phyloP scores from a whole-genome alignment of 2,113 vertebrate species.

The Heliornis fulica region DNA sequence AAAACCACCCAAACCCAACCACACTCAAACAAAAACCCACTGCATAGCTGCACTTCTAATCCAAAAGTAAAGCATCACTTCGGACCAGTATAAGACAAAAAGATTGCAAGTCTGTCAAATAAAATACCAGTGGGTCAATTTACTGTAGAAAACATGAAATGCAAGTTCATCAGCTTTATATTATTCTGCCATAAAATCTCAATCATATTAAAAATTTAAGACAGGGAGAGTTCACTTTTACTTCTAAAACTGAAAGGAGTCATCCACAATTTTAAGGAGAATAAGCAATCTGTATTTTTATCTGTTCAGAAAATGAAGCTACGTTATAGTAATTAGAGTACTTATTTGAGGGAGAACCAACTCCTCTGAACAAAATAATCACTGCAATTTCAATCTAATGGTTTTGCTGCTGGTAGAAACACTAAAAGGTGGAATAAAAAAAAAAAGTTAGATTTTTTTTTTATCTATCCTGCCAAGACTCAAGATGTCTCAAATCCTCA shows the following conservation, averaged over 20 bases:
- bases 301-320: not conserved
- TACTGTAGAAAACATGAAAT: not conserved
- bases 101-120: not conserved
- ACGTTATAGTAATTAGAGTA: not conserved
- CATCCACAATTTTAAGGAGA: not conserved
- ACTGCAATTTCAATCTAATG: not conserved
- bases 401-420: not conserved
- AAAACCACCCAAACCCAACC: not conserved
- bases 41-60: not conserved
- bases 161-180: not conserved
- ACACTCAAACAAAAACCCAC: too few relatives aligned
- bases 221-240: not conserved
- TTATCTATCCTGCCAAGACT: not conserved
- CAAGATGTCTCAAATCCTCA: not conserved
- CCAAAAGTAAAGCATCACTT: not conserved
- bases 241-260: not conserved
- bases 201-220: not conserved
- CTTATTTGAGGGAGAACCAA: not conserved
- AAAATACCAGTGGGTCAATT: not conserved
- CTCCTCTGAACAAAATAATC: not conserved
- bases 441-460: not conserved
- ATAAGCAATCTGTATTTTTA: not conserved
- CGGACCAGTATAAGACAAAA: not conserved
- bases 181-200: not conserved
- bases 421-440: not conserved